Conservation (phyloP, 1,140 invertebrate genomes). For the Akabosia matsudoensis region DNA sequence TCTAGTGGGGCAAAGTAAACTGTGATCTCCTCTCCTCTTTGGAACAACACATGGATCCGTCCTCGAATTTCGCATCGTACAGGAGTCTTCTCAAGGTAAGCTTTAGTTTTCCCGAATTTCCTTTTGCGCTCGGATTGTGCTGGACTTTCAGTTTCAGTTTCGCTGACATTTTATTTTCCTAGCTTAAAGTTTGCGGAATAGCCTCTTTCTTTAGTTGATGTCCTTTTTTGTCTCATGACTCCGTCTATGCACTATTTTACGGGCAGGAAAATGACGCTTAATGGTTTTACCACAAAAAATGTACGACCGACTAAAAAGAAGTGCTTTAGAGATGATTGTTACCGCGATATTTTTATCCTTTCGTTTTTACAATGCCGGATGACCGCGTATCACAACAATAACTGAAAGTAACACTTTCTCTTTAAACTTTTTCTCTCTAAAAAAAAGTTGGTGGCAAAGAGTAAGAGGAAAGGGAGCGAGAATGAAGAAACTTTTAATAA, state of each 20-base stretch:
- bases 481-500: background rate
- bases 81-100: slow-evolving; percentile 71
- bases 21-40: slow-evolving; percentile 5
- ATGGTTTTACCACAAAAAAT: background rate
- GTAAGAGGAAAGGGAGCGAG: background rate
- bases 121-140: no score
- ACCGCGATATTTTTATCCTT: background rate
- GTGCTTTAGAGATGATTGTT: background rate
- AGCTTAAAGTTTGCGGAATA: background rate
- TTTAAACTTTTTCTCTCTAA: background rate
- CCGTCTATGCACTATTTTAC: no score
- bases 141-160: no score
- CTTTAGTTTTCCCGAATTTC: no score
- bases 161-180: background rate
- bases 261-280: background rate
- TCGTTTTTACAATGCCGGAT: background rate
- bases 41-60: slow-evolving; percentile 85
- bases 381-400: background rate
- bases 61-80: slow-evolving; percentile 84
- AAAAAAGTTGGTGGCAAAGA: background rate
- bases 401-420: background rate
- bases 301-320: background rate
- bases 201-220: background rate
- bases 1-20: slow-evolving; percentile 12
- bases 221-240: background rate